These are phyloP conservation scores for Pollachius pollachius DNA, from an alignment of 2,113 vertebrate species.

Conservation along the genomic window DNA sequence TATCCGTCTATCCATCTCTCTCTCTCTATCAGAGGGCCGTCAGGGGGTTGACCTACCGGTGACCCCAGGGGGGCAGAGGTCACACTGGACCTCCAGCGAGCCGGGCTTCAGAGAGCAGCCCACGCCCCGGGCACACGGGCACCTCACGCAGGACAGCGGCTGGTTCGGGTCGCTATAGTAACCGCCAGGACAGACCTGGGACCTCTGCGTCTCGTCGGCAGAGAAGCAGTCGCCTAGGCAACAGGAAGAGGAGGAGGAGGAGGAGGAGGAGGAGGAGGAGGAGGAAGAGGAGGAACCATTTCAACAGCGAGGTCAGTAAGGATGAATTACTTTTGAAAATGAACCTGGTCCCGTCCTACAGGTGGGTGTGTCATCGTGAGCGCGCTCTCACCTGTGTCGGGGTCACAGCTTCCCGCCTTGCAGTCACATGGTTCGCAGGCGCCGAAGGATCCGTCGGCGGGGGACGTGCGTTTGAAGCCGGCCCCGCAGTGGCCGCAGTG, in stretches of 20 bases:
- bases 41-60: conserved; percentile 68
- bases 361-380: no score
- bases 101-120: conserved; percentile 73
- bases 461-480: conserved; percentile 75
- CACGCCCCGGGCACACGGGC: conserved; percentile 76
- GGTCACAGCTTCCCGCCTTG: conserved; percentile 84
- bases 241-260: not conserved
- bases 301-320: no score
- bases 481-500: conserved; percentile 84
- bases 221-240: conserved; percentile 82
- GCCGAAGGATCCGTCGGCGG: conserved; percentile 72
- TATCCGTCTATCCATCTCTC: no score
- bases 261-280: not conserved
- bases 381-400: conserved; percentile 78
- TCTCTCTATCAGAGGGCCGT: not conserved
- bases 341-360: no score
- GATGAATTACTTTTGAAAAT: no score
- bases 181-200: conserved; percentile 68
- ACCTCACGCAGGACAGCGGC: conserved; percentile 66
- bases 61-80: conserved; percentile 77
- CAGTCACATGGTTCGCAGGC: conserved; percentile 81
- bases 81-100: conserved; percentile 69
- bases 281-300: no score
- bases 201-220: conserved; percentile 71
- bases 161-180: conserved; percentile 75